Evolutionary conservation across 2,888 invertebrate species (phyloP), one percentile per base, ranked within the genome.

Genomic region (Sphaeridia pumilis): DNA sequence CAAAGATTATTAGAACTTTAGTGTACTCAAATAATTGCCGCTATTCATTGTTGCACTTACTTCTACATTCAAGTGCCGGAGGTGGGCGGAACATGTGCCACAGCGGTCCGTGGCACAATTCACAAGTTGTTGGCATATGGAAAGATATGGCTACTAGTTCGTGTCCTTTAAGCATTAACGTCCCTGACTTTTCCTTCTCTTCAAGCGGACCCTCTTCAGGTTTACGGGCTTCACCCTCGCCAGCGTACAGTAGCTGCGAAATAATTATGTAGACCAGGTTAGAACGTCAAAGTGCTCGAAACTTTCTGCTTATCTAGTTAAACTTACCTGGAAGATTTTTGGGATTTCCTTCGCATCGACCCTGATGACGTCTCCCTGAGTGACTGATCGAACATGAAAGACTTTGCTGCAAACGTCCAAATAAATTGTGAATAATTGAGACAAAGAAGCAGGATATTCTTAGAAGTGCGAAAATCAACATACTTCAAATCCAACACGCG

Each of bases 291-390:
- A n/a, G n/a, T n/a, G n/a, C n/a, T n/a, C n/a, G n/a, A n/a, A n/a
- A n/a, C n/a, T n/a, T 41, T 20, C 41, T 12, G 20, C 17, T 7
- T 22, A 43, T 21, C 24, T 43, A 17, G 24, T 21, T 43, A 46
- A 17, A 46, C 25, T 56, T 67, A 81, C 81, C 76, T 82, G 82
- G 76, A 98, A 97, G 74, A 98, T 98, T 73, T 93, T 84, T 67
- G 97, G 97, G 74, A 98, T 93, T 78, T 97, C 94, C 81, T 90
- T 92, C 72, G 93, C 89, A 78, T 95, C 94, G 52, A 94, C 97
- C 70, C 95, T 83, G 71, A 97, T 94, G 67, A 97, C 95, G 78
- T 98, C 98, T 67, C 95, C 95, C 73, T 95, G 95, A 59, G 97
- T 95, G 65, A 98, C 97, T 57, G 92, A 87, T 63, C 97, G 83